Evolutionary conservation across 2,888 invertebrate genomes (phyloP), one percentile per base, ranked within the genome.

Genomic region (Melinaea menophilus): DNA sequence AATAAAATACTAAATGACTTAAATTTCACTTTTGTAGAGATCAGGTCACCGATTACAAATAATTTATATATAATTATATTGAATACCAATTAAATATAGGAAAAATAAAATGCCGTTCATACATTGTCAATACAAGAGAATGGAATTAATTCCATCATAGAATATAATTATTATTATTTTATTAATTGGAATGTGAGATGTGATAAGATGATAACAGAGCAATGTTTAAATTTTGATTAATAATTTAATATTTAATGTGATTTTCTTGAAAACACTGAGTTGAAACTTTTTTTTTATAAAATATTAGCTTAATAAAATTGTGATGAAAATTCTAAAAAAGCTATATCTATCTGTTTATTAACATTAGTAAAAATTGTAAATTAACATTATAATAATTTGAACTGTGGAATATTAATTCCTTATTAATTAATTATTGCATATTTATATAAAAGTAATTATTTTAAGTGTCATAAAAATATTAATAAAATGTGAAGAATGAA

Each of bases 11-110:
- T 51, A 51, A 51, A 59, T 64, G 63, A 63, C 58, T 63, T 59
- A 58, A 65, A 67, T 60, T 55, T 56, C 64, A 62, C 54, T 60
- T 56, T 67, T 63, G 65, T 64, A 69, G 72, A 73, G 72, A 73
- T 73, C 73, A 73, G 61, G 58, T 56, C 41, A 60, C 56, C 51
- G 47, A 63, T 65, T 65, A 65, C 47, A 68, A 70, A 51, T 41
- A 67, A 67, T 11, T 63, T 71, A 31, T 58, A 51, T 41, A 3
- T 11, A 9, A 41, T 41, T 9, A 41, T 41, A 41, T 41, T 2
- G 41, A 41, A 41, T 3, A 41, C 9, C 41, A 7, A 9, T 41
- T 41, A 41, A 41, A 3, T 41, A 41, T 41, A 41, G 9, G 9
- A 41, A 41, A 9, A 7, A 9, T 41, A 9, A 41, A 9, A 5